These are phyloP conservation scores for Seira musarum DNA, from an alignment of 2,888 invertebrate species.

Conservation along the genomic window DNA sequence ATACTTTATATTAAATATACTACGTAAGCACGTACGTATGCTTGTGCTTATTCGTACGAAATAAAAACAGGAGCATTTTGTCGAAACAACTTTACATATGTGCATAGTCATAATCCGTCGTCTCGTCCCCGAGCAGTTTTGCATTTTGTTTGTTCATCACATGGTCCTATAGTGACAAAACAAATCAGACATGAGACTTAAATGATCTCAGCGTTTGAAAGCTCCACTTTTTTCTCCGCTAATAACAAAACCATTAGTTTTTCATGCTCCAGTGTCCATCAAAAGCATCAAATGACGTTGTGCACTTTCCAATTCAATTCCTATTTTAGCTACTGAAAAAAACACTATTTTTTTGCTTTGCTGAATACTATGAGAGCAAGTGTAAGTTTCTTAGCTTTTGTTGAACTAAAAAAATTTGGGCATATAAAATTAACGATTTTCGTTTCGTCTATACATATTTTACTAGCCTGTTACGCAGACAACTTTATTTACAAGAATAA, in stretches of 20 bases:
- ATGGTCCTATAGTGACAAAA: not conserved
- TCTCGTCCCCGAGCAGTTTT: not conserved
- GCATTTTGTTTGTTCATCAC: not conserved
- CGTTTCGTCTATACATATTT: too few species aligned
- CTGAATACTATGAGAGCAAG: too few species aligned
- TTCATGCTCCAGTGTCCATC: not conserved
- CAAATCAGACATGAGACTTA: conserved; percentile 2
- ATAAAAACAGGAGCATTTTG: not conserved
- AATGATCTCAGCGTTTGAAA: not conserved
- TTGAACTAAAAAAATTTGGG: too few species aligned
- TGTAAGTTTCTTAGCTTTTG: too few species aligned
- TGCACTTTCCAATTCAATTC: too few species aligned
- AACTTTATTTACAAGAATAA: too few species aligned
- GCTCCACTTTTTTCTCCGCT: not conserved
- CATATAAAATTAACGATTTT: too few species aligned
- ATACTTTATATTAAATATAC: not conserved
- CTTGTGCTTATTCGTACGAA: not conserved
- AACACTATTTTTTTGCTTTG: too few species aligned
- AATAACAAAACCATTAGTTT: not conserved
- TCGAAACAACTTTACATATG: too few species aligned
- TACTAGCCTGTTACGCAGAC: too few species aligned
- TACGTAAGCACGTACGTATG: not conserved
- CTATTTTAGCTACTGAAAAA: too few species aligned
- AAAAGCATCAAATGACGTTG: not conserved
- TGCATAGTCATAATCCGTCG: not conserved